Conservation (phyloP, 2,797 vertebrate species). For the Gymnothorax javanicus region DNA sequence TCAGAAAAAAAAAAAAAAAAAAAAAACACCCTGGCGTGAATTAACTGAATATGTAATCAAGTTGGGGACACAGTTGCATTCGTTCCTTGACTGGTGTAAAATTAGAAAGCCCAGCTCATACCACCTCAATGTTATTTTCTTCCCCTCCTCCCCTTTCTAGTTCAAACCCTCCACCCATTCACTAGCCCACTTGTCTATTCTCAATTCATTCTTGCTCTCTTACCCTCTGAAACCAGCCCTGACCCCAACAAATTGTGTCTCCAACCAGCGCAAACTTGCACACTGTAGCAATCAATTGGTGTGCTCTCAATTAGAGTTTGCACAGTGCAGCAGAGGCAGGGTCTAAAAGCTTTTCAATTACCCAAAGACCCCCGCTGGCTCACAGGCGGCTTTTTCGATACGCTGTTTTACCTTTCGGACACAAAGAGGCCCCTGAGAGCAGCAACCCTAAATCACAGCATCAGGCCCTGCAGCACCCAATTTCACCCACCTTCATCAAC, state of each 20-base stretch:
- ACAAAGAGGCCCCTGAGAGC: background rate
- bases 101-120: background rate
- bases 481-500: conserved; percentile 77
- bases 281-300: conserved; percentile 69
- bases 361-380: conserved; percentile 62
- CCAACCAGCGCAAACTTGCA: conserved; percentile 34
- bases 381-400: conserved; percentile 41
- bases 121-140: background rate
- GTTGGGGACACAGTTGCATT: background rate
- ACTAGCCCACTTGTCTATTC: conserved; percentile 22
- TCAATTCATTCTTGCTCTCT: conserved; percentile 36
- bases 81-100: background rate
- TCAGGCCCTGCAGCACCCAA: conserved; percentile 74
- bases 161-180: background rate
- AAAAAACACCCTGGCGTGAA: background rate
- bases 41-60: background rate
- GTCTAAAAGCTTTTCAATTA: conserved; percentile 76
- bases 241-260: conserved; percentile 24
- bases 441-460: conserved; percentile 53
- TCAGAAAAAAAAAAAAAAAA: background rate
- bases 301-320: conserved; percentile 75
- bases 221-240: conserved; percentile 19
- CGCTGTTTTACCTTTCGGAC: conserved; percentile 19
- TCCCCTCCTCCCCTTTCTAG: background rate
- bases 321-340: conserved; percentile 53